Conservation (phyloP, 1,140 invertebrate species). For the Drosophila eugracilis region DNA sequence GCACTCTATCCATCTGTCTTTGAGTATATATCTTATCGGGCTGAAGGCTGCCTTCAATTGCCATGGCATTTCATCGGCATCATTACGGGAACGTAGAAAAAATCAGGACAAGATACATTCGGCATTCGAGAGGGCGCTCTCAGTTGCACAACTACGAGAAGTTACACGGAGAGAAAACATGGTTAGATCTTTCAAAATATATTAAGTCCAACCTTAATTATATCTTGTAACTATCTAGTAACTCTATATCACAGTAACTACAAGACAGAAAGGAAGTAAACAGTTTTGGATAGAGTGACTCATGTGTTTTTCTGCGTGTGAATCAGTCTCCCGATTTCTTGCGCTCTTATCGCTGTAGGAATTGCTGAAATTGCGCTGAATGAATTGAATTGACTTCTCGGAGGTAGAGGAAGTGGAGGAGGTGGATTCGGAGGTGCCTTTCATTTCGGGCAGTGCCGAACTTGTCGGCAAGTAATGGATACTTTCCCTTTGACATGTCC, state of each 20-base stretch:
- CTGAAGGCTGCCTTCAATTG: conserved; percentile 47
- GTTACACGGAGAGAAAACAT: background rate
- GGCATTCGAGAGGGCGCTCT: conserved; percentile 24
- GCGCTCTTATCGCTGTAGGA: conserved; percentile 33
- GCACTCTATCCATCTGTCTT: conserved; percentile 27
- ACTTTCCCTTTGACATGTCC: conserved; percentile 42
- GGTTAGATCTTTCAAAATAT: background rate
- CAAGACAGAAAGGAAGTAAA: background rate
- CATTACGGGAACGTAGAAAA: conserved; percentile 44
- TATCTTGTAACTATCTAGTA: no score
- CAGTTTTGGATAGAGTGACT: background rate
- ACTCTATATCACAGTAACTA: no score
- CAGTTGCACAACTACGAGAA: conserved; percentile 16
- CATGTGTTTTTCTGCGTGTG: background rate
- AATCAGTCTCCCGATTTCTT: conserved; percentile 14
- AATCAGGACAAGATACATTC: conserved; percentile 43
- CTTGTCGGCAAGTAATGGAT: conserved; percentile 40
- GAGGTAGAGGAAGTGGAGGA: background rate
- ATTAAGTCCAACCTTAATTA: no score
- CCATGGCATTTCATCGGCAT: conserved; percentile 54
- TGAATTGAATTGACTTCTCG: conserved; percentile 40
- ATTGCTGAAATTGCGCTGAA: conserved; percentile 43
- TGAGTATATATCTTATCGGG: conserved; percentile 44
- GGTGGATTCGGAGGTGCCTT: conserved; percentile 2
- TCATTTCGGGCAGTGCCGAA: conserved; percentile 30